Conservation (phyloP, 2,797 vertebrate genomes). For the Poeciliopsis infans region DNA sequence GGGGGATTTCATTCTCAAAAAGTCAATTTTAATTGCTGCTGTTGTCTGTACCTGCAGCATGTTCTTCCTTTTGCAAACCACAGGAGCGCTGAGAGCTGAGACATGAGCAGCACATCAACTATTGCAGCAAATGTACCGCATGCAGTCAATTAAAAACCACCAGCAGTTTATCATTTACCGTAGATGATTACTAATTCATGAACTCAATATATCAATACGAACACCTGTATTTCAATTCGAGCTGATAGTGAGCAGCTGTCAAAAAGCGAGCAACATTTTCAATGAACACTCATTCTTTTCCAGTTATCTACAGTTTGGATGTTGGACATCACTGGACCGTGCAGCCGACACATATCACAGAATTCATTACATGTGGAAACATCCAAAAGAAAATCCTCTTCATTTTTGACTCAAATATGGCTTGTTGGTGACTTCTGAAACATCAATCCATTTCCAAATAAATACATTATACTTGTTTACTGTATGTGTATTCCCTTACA, state of each 20-base stretch:
- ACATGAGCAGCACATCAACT: not conserved
- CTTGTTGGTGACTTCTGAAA: slow-evolving; percentile 22
- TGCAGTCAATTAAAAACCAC: not conserved
- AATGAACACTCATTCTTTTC: not conserved
- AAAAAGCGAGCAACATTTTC: not conserved
- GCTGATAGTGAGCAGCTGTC: not conserved
- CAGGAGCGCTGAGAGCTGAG: not conserved
- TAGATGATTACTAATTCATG: not conserved
- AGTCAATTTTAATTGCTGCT: not conserved
- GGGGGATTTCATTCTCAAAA: not conserved
- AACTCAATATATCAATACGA: not conserved
- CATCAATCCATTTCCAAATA: slow-evolving; percentile 18
- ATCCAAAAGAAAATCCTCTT: not conserved
- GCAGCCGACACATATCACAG: slow-evolving; percentile 1
- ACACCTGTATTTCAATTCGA: not conserved
- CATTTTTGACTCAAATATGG: slow-evolving; percentile 9
- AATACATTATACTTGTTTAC: slow-evolving; percentile 19
- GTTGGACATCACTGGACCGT: not conserved
- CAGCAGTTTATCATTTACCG: not conserved
- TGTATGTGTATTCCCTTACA: not conserved
- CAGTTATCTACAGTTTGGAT: not conserved
- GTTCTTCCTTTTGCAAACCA: not conserved
- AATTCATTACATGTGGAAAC: slow-evolving; percentile 15
- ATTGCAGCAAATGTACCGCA: not conserved
- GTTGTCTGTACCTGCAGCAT: not conserved